These are phyloP conservation scores for Tanypteryx hageni DNA, from an alignment of 2,888 invertebrate species.

Conservation along the genomic window DNA sequence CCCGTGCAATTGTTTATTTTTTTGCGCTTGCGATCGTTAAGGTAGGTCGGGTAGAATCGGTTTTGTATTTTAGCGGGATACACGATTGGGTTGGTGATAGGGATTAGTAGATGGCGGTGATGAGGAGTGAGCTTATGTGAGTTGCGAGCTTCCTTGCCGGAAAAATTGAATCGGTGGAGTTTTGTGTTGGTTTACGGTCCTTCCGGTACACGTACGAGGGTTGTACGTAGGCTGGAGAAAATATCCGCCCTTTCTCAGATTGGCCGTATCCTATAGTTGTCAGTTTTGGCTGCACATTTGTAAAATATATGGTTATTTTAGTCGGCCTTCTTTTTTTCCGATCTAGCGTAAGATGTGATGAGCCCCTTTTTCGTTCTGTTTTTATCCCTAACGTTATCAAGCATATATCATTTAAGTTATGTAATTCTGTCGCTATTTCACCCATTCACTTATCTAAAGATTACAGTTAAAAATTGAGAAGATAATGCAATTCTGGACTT, in stretches of 20 bases:
- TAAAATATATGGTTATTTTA: not conserved
- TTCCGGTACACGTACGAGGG: not conserved
- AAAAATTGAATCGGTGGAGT: not conserved
- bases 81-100: not conserved
- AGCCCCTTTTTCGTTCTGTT: no score
- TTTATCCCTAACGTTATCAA: no score
- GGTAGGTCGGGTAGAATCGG: not conserved
- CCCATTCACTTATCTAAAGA: not conserved
- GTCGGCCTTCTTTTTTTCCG: not conserved
- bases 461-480: not conserved
- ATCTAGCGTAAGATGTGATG: not conserved
- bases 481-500: not conserved
- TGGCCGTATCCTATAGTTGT: not conserved
- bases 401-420: no score
- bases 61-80: not conserved
- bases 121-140: not conserved
- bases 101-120: not conserved
- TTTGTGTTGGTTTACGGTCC: not conserved
- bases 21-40: not conserved
- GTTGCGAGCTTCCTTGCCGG: not conserved
- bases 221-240: not conserved
- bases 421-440: not conserved
- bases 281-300: not conserved
- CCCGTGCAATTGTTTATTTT: slow-evolving; percentile 26
- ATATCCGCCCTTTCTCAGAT: not conserved